Conservation (phyloP, 2,797 vertebrate species). For the Cyprinella venusta region DNA sequence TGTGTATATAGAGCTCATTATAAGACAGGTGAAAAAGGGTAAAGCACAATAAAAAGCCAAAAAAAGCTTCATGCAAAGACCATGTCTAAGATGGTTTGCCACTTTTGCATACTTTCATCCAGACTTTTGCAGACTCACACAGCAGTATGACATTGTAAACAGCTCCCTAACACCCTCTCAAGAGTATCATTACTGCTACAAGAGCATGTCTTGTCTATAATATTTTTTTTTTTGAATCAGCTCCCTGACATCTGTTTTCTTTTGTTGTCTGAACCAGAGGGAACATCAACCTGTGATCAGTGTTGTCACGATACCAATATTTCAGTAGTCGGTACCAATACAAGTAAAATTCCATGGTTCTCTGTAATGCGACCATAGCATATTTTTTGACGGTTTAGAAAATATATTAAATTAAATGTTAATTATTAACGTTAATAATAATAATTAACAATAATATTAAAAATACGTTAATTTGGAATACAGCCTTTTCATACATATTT, state of each 20-base stretch:
- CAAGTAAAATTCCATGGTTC: background rate
- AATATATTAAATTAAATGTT: background rate
- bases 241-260: conserved; percentile 56
- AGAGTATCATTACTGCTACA: conserved; percentile 55
- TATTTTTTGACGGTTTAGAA: background rate
- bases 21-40: background rate
- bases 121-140: background rate
- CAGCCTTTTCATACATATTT: background rate
- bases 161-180: conserved; percentile 4
- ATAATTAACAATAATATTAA: background rate
- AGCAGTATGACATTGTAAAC: conserved; percentile 27
- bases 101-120: background rate
- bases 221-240: too few species aligned
- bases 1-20: background rate
- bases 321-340: background rate
- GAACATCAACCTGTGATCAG: conserved; percentile 37
- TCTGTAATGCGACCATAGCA: background rate
- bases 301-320: background rate
- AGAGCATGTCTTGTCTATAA: conserved; percentile 31
- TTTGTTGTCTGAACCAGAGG: conserved; percentile 48
- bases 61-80: background rate
- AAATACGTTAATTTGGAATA: background rate
- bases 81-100: background rate
- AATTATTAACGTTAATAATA: background rate
- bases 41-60: background rate